A percentile compares a stretch with the other conserved stretches of the same genome.
Conservation (phyloP, 2,113 vertebrate species). For the Coregonus clupeaformis region DNA sequence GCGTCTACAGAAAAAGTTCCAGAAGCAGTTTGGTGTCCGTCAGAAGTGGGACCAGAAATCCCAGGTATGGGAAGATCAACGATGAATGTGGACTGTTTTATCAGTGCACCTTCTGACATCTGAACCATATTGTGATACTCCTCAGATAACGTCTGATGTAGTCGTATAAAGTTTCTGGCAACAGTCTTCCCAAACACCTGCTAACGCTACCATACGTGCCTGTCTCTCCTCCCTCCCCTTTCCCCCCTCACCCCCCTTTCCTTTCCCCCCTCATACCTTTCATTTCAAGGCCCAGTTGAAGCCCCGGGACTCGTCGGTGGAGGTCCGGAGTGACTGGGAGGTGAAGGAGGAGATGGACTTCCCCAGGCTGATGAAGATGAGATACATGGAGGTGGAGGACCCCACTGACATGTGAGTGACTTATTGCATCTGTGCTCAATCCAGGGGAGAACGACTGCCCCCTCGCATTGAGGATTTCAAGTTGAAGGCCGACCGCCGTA, state of each 20-base stretch:
- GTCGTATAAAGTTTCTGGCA: background rate
- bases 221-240: background rate
- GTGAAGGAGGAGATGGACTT: conserved; percentile 99
- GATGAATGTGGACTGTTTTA: background rate
- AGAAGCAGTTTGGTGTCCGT: conserved; percentile 98
- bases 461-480: no score
- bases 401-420: conserved; percentile 89
- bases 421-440: background rate
- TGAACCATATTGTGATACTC: background rate
- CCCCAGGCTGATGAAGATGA: conserved; percentile 97
- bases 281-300: conserved; percentile 78
- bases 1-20: conserved; percentile 97
- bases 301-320: conserved; percentile 94
- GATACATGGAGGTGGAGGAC: conserved; percentile 95
- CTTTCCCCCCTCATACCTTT: background rate
- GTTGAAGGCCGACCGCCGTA: no score
- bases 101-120: background rate
- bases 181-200: background rate
- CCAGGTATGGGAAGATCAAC: conserved; percentile 77
- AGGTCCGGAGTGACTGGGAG: conserved; percentile 98
- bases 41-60: conserved; percentile 99
- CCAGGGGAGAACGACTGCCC: no score
- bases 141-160: background rate
- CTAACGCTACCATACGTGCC: conserved; percentile 2
- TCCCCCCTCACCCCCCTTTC: background rate